phyloP scores from a whole-genome alignment of 2,113 vertebrate genomes.

The Xenopus borealis region DNA sequence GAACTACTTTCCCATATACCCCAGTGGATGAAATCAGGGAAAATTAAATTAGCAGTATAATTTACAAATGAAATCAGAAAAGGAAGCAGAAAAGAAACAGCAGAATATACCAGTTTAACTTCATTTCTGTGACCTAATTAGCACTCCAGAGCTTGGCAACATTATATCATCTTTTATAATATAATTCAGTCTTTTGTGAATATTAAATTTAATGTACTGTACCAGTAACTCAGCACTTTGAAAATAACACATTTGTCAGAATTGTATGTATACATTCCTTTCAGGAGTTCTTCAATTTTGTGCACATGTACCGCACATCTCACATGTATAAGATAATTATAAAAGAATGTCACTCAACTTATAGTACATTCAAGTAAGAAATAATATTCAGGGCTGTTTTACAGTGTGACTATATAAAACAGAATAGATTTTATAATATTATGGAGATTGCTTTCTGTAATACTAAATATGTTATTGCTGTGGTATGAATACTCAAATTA shows the following conservation, averaged over 20 bases:
- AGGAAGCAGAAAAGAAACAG: background rate
- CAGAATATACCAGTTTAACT: conserved; percentile 1
- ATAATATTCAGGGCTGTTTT: no score
- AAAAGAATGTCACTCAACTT: no score
- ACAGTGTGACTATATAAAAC: no score
- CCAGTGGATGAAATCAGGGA: conserved; percentile 16
- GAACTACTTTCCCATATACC: conserved; percentile 5
- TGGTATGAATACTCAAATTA: no score
- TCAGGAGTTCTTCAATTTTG: no score
- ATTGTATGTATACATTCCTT: background rate
- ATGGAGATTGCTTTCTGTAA: no score
- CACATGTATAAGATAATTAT: no score
- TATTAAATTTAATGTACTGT: conserved; percentile 1
- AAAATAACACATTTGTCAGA: background rate
- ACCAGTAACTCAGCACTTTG: background rate
- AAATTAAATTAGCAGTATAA: conserved; percentile 27
- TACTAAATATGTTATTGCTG: no score
- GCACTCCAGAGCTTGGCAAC: background rate
- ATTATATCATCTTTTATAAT: conserved; percentile 6
- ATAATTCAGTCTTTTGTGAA: conserved; percentile 3
- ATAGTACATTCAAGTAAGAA: no score
- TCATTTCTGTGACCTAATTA: conserved; percentile 26
- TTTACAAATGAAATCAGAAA: conserved; percentile 15
- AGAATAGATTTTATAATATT: no score
- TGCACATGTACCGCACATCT: no score